These are phyloP conservation scores for Biston betularia DNA, from an alignment of 2,888 invertebrate species.

Conservation along the genomic window DNA sequence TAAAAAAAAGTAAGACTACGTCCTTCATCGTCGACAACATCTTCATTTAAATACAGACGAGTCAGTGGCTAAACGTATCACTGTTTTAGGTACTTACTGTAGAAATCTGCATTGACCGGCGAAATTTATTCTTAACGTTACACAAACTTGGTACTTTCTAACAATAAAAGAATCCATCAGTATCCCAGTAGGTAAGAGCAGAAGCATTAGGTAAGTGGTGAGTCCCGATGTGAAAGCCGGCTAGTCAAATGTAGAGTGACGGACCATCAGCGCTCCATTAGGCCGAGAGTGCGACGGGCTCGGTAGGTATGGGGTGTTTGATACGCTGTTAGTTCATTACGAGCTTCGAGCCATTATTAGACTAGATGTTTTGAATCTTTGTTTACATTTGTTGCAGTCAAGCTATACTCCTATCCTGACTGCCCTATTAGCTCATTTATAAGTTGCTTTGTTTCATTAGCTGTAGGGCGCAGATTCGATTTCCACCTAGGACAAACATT, in stretches of 20 bases:
- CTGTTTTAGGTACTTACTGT: no score
- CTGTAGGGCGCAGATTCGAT: no score
- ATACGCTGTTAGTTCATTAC: slow-evolving; percentile 84
- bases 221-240: slow-evolving; percentile 78
- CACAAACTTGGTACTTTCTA: slow-evolving; percentile 19
- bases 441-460: no score
- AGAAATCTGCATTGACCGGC: no score
- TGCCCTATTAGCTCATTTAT: no score
- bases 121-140: slow-evolving; percentile 14
- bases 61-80: no score
- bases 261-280: slow-evolving; percentile 83
- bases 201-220: slow-evolving; percentile 67
- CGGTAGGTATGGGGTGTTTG: slow-evolving; percentile 66
- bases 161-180: slow-evolving; percentile 22
- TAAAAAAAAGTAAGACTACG: no score
- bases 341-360: slow-evolving; percentile 54
- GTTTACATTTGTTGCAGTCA: slow-evolving; percentile 1
- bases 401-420: not conserved
- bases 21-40: no score
- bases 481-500: no score
- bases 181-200: slow-evolving; percentile 56
- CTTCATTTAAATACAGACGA: no score
- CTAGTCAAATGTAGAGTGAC: slow-evolving; percentile 84
- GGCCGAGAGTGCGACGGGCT: slow-evolving; percentile 57
- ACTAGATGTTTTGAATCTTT: slow-evolving; percentile 2